Evolutionary conservation across 2,797 vertebrate species (phyloP), one percentile per base, ranked within the genome.

Genomic region (Holocentrus rufus): DNA sequence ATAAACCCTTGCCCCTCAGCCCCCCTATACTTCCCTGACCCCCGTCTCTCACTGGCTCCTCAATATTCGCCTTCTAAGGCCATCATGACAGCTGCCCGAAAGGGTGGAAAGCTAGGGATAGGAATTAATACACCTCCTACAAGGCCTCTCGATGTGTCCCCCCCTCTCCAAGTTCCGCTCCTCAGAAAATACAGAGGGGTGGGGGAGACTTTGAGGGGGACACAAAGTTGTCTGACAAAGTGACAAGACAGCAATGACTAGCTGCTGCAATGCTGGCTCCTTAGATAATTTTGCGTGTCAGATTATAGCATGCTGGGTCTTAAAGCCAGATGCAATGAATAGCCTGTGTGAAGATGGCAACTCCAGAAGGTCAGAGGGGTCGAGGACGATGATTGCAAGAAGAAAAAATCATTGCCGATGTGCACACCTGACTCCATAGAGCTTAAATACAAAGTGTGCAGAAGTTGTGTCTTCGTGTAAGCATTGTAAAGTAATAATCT

Each of bases 11-110:
- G 79, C 82, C 88, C 85, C 76, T 85, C 63, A 60, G 80, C 76
- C 89, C 87, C 90, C 85, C 87, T 83, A 86, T 76, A 90, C 83
- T 87, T 82, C 30, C 63, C 77, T 84, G 52, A 87, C 86, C 89
- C 85, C 85, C 68, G 23, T 87, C 87, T 86, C 89, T 89, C 84
- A 83, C 85, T 85, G 79, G 81, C 91, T 86, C 82, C 93, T 93
- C 89, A 91, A 92, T 91, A 91, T 93, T 94, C 77, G 89, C 94
- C 94, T 94, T 94, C 93, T 94, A 94, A 92, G 94, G 94, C 88
- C 84, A 93, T 93, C 84, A 13, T 91, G 92, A 93, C 94, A 94
- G 93, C 93, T 93, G 93, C 67, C 80, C 55, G 53, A 89, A 88
- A 73, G 86, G 71, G 84, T 84, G 72, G 63, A 85, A 81, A 81